Percentiles rank a stretch among this genome's conserved stretches.
Conservation (phyloP, 1,140 invertebrate genomes). For the Lamellibrachia luymesi region DNA sequence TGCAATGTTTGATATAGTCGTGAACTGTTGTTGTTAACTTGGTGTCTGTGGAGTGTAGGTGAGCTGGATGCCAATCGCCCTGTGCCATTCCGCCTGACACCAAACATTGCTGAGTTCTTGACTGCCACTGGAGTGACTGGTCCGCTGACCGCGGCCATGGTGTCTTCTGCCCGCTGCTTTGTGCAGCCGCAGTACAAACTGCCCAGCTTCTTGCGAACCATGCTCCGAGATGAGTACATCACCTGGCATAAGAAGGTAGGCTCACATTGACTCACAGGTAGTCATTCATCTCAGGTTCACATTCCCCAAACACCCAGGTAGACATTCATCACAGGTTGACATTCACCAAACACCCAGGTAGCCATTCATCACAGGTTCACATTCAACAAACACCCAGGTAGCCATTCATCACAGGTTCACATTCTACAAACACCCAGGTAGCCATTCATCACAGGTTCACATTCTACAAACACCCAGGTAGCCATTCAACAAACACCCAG, state of each 20-base stretch:
- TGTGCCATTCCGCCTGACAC: constrained; percentile 92
- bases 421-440: too few species aligned
- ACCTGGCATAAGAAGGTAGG: constrained; percentile 81
- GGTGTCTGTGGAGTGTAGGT: constrained; percentile 59
- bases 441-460: too few species aligned
- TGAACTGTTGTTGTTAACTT: not conserved
- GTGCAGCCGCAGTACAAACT: constrained; percentile 89
- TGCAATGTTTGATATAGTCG: not conserved
- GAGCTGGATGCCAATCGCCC: constrained; percentile 88
- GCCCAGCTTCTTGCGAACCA: constrained; percentile 82
- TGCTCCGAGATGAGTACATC: constrained; percentile 76
- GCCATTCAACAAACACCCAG: too few species aligned
- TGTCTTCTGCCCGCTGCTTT: constrained; percentile 88
- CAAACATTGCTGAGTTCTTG: constrained; percentile 90
- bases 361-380: too few species aligned
- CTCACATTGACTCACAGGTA: not conserved
- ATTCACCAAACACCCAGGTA: too few species aligned
- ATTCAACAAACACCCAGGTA: too few species aligned
- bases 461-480: too few species aligned
- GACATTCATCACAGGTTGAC: too few species aligned
- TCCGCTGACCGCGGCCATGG: constrained; percentile 89
- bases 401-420: too few species aligned
- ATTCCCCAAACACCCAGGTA: not conserved
- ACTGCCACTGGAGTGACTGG: constrained; percentile 84
- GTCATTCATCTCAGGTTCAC: not conserved